These are phyloP conservation scores for Apotomis capreana DNA, from an alignment of 2,888 invertebrate genomes.

Conservation along the genomic window DNA sequence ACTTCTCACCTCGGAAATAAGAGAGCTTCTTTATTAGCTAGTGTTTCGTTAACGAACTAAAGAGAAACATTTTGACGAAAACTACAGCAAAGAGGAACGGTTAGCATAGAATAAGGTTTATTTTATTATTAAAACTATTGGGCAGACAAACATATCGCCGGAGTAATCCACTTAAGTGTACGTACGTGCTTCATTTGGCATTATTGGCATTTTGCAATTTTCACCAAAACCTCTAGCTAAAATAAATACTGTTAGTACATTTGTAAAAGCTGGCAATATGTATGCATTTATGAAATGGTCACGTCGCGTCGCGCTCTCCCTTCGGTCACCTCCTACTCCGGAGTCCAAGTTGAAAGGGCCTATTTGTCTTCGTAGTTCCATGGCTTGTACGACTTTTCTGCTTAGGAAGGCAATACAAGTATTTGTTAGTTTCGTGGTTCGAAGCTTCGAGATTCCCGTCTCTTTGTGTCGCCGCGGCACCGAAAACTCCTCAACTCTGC, in stretches of 20 bases:
- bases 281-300: slow-evolving; percentile 30
- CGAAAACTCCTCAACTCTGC: slow-evolving; percentile 40
- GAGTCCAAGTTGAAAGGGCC: not conserved
- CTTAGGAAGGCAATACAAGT: slow-evolving; percentile 45
- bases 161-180: too few relatives aligned
- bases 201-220: not conserved
- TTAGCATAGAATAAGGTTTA: too few relatives aligned
- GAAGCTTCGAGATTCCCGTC: slow-evolving; percentile 48
- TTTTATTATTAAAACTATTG: too few relatives aligned
- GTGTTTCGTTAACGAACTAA: slow-evolving; percentile 12
- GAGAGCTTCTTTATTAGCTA: slow-evolving; percentile 21
- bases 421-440: slow-evolving; percentile 49
- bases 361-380: not conserved
- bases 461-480: slow-evolving; percentile 41
- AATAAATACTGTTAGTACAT: slow-evolving; percentile 10
- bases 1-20: slow-evolving; percentile 50
- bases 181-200: not conserved
- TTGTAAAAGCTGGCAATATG: not conserved
- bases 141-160: too few relatives aligned
- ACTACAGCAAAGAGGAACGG: too few relatives aligned
- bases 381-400: slow-evolving; percentile 38
- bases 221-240: not conserved
- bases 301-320: slow-evolving; percentile 16
- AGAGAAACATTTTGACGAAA: not conserved
- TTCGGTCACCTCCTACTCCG: slow-evolving; percentile 17